Evolutionary conservation across 2,797 vertebrate species (phyloP).

Genomic region (Liasis olivaceus): DNA sequence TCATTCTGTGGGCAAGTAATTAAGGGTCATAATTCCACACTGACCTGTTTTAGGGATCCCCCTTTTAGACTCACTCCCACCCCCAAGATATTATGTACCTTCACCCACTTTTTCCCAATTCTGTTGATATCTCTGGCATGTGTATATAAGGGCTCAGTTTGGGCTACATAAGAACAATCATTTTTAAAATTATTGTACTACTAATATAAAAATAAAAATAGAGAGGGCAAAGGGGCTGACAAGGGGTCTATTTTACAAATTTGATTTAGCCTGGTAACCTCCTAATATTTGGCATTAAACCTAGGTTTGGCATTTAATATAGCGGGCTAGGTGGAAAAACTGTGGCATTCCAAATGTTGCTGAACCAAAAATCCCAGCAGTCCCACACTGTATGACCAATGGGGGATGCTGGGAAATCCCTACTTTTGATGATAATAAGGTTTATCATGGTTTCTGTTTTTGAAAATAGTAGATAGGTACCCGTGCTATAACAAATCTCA

Average conservation of each 20-base stretch:
- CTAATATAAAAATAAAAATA: not conserved
- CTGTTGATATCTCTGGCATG: not conserved
- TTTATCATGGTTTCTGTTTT: not conserved
- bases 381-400: too few species aligned
- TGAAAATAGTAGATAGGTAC: not conserved
- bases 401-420: too few species aligned
- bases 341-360: not conserved
- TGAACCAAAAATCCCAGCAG: not conserved
- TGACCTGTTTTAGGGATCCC: not conserved
- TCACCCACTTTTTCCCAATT: not conserved
- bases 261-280: not conserved
- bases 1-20: not conserved
- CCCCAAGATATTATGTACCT: not conserved
- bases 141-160: not conserved
- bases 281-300: not conserved
- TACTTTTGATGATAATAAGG: too few species aligned
- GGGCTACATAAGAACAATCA: not conserved
- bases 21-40: not conserved
- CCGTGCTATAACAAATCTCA: not conserved
- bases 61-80: not conserved
- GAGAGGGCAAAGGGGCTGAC: too few species aligned
- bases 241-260: not conserved
- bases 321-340: not conserved
- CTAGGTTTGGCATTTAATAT: not conserved
- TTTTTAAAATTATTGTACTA: not conserved